These are phyloP conservation scores for Orthonevra nobilis DNA, from an alignment of 2,888 invertebrate genomes.

Conservation along the genomic window DNA sequence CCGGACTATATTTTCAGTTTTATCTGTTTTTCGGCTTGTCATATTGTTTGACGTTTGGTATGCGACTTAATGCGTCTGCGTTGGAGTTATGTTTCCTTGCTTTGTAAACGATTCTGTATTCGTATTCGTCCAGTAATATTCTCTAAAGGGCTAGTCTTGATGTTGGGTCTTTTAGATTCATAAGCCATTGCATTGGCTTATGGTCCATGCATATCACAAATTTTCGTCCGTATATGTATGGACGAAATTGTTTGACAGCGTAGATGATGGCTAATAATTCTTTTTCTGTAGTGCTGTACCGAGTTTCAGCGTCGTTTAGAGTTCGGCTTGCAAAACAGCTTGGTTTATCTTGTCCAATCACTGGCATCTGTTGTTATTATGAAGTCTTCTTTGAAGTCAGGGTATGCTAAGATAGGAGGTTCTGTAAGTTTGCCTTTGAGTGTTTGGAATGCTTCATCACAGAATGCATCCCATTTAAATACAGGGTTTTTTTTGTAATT, in stretches of 20 bases:
- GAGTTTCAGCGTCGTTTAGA: constrained; percentile 1
- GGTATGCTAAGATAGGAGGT: constrained; percentile 50
- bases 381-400: constrained; percentile 64
- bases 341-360: constrained; percentile 19
- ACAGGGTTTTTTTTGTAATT: constrained; percentile 5
- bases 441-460: constrained; percentile 27
- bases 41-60: too few relatives aligned
- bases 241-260: constrained; percentile 1
- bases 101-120: constrained; percentile 72
- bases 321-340: constrained; percentile 15
- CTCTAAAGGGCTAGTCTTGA: constrained; percentile 52
- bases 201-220: constrained; percentile 74
- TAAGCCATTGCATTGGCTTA: constrained; percentile 71
- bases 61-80: constrained; percentile 71
- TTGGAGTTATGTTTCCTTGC: constrained; percentile 71
- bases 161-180: not conserved
- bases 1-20: too few relatives aligned
- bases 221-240: constrained; percentile 54
- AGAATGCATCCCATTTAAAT: constrained; percentile 11
- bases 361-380: constrained; percentile 57
- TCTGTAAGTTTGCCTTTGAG: constrained; percentile 49
- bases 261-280: constrained; percentile 6
- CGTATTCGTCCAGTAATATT: constrained; percentile 72
- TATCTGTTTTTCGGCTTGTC: too few relatives aligned
- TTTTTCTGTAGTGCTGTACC: constrained; percentile 33